Evolutionary conservation across 2,113 vertebrate genomes (phyloP).

Genomic region (Hyaena hyaena): DNA sequence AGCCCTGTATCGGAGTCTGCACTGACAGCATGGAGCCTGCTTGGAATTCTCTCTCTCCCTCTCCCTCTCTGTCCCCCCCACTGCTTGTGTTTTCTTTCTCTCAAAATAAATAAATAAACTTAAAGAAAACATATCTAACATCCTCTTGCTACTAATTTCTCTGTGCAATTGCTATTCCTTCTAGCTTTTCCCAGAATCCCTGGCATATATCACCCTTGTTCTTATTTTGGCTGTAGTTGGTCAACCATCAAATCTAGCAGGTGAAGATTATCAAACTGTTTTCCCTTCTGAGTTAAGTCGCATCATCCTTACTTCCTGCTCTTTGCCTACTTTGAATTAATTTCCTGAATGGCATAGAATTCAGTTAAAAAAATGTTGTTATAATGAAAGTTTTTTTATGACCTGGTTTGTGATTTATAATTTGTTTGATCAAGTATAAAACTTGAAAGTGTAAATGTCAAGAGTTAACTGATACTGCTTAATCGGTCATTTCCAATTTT

Average conservation of each 20-base stretch:
- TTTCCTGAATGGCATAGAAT: conserved; percentile 10
- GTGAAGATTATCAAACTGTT: not conserved
- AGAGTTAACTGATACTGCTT: conserved; percentile 50
- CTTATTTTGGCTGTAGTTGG: not conserved
- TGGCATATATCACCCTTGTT: not conserved
- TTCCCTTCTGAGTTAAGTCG: not conserved
- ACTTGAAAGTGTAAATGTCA: conserved; percentile 53
- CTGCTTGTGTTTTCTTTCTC: no score
- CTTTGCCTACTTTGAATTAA: conserved; percentile 39
- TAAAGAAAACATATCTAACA: not conserved
- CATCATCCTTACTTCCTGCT: not conserved
- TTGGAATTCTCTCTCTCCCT: no score
- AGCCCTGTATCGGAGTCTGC: no score
- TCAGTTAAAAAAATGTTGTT: not conserved
- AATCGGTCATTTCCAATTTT: conserved; percentile 52
- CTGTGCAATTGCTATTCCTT: not conserved
- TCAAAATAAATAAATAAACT: no score
- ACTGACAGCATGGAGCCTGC: no score
- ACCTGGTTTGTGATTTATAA: conserved; percentile 47
- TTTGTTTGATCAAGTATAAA: conserved; percentile 53
- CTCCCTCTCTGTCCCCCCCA: no score
- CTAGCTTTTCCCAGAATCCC: not conserved
- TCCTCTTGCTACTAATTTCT: not conserved
- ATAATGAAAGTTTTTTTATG: conserved; percentile 30
- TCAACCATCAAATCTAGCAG: not conserved